Evolutionary conservation across 2,888 invertebrate species (phyloP).

Genomic region (Acanthosepion esculentum): DNA sequence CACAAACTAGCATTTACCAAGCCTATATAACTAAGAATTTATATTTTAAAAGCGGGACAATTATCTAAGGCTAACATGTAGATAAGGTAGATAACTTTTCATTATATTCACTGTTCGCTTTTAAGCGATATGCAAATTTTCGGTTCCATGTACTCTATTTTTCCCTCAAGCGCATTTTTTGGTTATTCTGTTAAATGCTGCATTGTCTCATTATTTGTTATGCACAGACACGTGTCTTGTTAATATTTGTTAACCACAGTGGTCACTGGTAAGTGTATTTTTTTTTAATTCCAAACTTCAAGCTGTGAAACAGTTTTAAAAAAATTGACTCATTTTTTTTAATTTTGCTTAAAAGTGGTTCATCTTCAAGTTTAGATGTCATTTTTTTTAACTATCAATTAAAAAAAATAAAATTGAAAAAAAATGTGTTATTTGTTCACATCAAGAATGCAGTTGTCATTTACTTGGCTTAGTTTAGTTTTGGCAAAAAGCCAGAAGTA

Average conservation of each 20-base stretch:
- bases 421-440: not conserved
- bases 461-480: too few species aligned
- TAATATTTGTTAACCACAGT: not conserved
- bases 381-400: constrained; percentile 17
- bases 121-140: too few species aligned
- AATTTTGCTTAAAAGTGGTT: constrained; percentile 33
- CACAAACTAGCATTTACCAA: too few species aligned
- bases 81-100: too few species aligned
- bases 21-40: too few species aligned
- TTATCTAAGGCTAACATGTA: too few species aligned
- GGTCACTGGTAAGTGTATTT: not conserved
- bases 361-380: constrained; percentile 33
- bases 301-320: constrained; percentile 7
- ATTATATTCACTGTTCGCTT: too few species aligned
- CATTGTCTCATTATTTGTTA: not conserved
- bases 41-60: too few species aligned
- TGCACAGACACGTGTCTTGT: not conserved
- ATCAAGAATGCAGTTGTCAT: too few species aligned
- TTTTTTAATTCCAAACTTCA: not conserved
- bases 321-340: not conserved
- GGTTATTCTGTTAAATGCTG: not conserved
- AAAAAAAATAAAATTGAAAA: not conserved
- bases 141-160: not conserved
- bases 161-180: not conserved
- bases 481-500: too few species aligned